Evolutionary conservation across 2,113 vertebrate species (phyloP), one percentile per base, ranked within the genome.

Genomic region (Toxostoma redivivum): DNA sequence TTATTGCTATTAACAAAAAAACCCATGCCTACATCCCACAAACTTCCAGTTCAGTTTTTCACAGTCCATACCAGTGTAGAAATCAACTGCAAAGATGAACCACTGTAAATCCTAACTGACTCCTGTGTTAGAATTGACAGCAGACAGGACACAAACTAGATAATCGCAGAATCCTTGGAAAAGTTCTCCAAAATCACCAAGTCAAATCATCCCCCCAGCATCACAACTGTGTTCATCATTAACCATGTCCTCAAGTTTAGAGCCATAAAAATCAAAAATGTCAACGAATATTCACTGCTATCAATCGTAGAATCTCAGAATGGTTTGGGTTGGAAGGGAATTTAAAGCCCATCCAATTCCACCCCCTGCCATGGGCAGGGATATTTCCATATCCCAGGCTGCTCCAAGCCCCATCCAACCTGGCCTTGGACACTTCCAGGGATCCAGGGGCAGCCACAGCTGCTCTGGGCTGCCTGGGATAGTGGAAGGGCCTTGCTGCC

Each of bases 171-270:
- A n/a, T 38, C 0, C 0, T 17, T 60, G 51, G 51, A 21, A 73
- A 58, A 53, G 10, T 45, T 12, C 33, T 66, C 51, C 11, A 24
- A n/a, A 8, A 40, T 20, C 40, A 42, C 33, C 9, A 28, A 31
- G 30, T 4, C 16, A 23, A 60, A 5, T 21, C 23, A 42, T 15
- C 40, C 67, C 13, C 40, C 25, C n/a, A 82, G 11, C 45, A 47
- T 13, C 38, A 38, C 0, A 0, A 35, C 53, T 21, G 1, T 9
- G n/a, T 5, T 47, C 9, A n/a, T 33, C 53, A 54, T 19, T 23
- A 31, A 47, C n/a, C 5, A 2, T 2, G 17, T 54, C 70, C 54
- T 54, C 47, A 27, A 69, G 47, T 6, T 24, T 0, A 35, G 10
- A 76, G 16, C 20, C 40, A 48, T 12, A 35, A 67, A 40, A 58